Percentiles rank a stretch among this genome's conserved stretches.
Evolutionary conservation across 2,888 invertebrate genomes (phyloP).

Genomic region (Anaspis maculata): DNA sequence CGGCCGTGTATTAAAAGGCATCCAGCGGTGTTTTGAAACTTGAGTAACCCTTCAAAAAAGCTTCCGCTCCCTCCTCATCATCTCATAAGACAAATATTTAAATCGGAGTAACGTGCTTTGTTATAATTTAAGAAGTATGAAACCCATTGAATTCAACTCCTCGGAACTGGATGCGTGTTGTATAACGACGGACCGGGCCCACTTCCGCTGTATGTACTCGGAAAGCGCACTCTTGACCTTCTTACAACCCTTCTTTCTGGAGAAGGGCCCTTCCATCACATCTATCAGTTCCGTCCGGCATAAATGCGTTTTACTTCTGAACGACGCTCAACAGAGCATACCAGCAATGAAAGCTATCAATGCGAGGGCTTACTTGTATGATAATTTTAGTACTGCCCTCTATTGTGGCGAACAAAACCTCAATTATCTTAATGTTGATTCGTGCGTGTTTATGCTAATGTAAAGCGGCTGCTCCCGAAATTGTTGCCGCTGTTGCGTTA

Average conservation of each 20-base stretch:
- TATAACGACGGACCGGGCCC: constrained; percentile 14
- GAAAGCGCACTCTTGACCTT: constrained; percentile 18
- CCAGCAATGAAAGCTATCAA: too few species aligned
- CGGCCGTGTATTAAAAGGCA: constrained; percentile 1
- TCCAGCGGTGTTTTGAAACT: constrained; percentile 2
- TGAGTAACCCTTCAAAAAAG: neutral
- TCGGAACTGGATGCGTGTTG: constrained; percentile 9
- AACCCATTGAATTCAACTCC: constrained; percentile 9
- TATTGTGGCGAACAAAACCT: too few species aligned
- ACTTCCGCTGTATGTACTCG: constrained; percentile 10
- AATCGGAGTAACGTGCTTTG: constrained; percentile 11
- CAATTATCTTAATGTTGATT: too few species aligned
- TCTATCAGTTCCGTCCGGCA: too few species aligned
- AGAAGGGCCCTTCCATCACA: too few species aligned
- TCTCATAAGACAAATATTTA: constrained; percentile 15
- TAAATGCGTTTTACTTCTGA: too few species aligned
- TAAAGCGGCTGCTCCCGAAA: too few species aligned
- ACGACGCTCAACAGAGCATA: too few species aligned
- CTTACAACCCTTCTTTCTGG: constrained; percentile 18
- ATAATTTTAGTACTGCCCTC: too few species aligned
- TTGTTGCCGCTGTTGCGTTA: too few species aligned
- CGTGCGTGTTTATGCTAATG: too few species aligned
- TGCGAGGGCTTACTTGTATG: too few species aligned
- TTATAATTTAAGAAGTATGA: constrained; percentile 8
- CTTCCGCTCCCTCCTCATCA: constrained; percentile 7